Percentiles rank a stretch among this genome's conserved stretches.
Evolutionary conservation across 2,888 invertebrate genomes (phyloP).

Genomic region (Sphinx pinastri): DNA sequence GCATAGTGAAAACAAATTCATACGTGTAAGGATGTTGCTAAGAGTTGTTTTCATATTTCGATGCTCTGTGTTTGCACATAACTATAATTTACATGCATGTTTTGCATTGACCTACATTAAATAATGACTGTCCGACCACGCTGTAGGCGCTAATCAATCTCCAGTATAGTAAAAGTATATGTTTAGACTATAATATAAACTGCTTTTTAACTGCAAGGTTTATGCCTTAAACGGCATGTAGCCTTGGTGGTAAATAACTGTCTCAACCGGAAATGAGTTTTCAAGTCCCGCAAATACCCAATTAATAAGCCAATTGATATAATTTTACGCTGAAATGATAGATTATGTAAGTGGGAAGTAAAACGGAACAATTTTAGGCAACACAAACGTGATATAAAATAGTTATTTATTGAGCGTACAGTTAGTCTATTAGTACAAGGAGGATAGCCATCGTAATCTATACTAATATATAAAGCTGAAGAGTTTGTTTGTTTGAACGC

Average conservation of each 20-base stretch:
- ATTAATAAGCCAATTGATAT: too few relatives aligned
- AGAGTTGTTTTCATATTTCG: slow-evolving; percentile 2
- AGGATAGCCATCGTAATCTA: too few relatives aligned
- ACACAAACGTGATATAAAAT: too few relatives aligned
- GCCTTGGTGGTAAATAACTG: background rate
- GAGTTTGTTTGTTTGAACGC: too few relatives aligned
- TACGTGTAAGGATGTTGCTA: background rate
- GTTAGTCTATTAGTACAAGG: too few relatives aligned
- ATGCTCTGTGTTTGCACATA: background rate
- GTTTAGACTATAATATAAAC: background rate
- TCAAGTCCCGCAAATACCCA: too few relatives aligned
- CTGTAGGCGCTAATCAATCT: slow-evolving; percentile 30
- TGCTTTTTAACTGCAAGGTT: background rate
- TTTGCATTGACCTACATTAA: slow-evolving; percentile 40
- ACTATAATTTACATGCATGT: slow-evolving; percentile 34
- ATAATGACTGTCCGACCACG: slow-evolving; percentile 33
- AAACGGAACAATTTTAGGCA: too few relatives aligned
- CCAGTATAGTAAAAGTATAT: background rate
- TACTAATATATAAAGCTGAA: too few relatives aligned
- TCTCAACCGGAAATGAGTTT: too few relatives aligned
- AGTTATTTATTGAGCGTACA: too few relatives aligned
- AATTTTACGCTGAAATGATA: too few relatives aligned
- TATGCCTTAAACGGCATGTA: background rate
- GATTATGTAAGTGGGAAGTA: too few relatives aligned
- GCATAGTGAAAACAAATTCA: background rate